Base-by-base conservation (phyloP, 2,113 vertebrate species). In the Drymodes brunneopygia region DNA sequence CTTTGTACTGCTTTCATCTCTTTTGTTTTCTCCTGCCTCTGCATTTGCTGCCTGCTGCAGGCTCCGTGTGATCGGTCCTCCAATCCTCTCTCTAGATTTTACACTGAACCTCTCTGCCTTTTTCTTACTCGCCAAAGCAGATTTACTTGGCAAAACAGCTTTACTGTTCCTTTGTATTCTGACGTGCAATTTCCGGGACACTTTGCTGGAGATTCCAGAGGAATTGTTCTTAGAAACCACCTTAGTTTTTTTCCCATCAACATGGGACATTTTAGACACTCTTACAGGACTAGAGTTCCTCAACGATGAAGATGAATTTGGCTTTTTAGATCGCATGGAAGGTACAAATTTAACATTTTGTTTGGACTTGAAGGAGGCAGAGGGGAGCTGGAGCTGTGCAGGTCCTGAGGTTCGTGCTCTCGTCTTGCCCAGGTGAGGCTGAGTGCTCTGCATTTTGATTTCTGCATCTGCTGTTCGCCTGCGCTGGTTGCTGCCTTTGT, bases 341-440 rank as follows among this genome's bases (percentile, higher is more conserved):
- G 97, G 29, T 54, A 66, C 44, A 50, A 96, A 98, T 70, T 97
- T 98, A 93, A 99, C 88, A 2, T 97, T 98, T 95, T 99, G 98
- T 85, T 97, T 95, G 69, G 95, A 93, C 91, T 97, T 95, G 94
- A 97, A 98, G 78, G 98, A 97, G 0, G 98, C 86, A 12, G 98
- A 90, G 44, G 98, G 96, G 50, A 98, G 88, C 4, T 98, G 97
- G 18, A 94, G 90, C 4, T 94, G 96, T 0, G 96, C 15, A 3
- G 98, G 98, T 24, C 98, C 97, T 4, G 98, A 97, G 85, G 97
- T 98, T 11, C 98, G 98, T 1, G 98, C 98, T 82, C 99, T 98
- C 0, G 98, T 99, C 98, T 99, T 99, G 61, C 99, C 99, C 91
- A 99, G 71, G 4, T 98, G 98, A n/a, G 98, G 97, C 81, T 98